phyloP scores from a whole-genome alignment of 2,888 invertebrate genomes.

The Coenonympha glycerion region DNA sequence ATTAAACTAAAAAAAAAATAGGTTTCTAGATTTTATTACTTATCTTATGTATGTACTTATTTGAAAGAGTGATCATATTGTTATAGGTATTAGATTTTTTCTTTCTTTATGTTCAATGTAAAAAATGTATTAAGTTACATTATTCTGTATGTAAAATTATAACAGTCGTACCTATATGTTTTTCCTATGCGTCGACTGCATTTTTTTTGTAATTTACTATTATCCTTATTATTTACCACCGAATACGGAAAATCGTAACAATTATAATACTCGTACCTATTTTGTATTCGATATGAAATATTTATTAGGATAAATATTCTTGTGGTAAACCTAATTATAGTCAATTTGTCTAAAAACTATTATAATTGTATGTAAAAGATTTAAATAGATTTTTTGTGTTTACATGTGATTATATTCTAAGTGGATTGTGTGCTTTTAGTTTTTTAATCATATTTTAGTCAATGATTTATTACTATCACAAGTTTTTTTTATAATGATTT shows the following conservation, averaged over 20 bases:
- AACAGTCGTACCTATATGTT: neutral
- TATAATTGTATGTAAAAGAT: constrained; percentile 15
- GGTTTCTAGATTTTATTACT: too few species aligned
- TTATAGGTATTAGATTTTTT: too few species aligned
- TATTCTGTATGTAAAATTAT: too few species aligned
- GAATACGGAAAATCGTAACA: constrained; percentile 47
- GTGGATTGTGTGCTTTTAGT: constrained; percentile 17
- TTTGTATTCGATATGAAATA: constrained; percentile 24
- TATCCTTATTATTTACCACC: constrained; percentile 49
- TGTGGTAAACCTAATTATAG: constrained; percentile 64
- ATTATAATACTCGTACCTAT: constrained; percentile 58
- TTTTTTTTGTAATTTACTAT: neutral
- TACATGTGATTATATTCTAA: constrained; percentile 11
- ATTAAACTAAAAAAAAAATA: too few species aligned
- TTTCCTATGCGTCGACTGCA: too few species aligned
- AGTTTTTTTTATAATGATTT: constrained; percentile 11
- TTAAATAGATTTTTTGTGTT: neutral
- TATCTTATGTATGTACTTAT: too few species aligned
- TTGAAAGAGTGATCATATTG: neutral
- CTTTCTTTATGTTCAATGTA: too few species aligned
- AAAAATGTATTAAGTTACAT: too few species aligned
- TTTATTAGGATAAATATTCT: constrained; percentile 46
- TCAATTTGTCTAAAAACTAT: constrained; percentile 35
- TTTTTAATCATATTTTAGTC: constrained; percentile 5
- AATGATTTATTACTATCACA: constrained; percentile 24